phyloP scores from a whole-genome alignment of 2,797 vertebrate genomes.

The Champsocephalus esox region DNA sequence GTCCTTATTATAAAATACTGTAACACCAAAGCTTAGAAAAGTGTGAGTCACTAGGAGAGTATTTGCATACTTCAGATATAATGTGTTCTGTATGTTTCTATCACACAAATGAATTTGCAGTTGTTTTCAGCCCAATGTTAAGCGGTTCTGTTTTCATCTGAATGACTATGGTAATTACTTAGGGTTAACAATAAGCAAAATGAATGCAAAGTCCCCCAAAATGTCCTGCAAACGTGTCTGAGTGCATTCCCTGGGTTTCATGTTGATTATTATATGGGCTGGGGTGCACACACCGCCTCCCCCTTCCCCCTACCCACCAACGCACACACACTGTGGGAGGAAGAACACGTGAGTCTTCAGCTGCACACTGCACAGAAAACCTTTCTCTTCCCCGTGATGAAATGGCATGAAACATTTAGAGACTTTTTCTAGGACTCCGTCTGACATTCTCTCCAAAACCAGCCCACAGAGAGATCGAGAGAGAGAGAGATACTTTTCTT shows the following conservation, averaged over 20 bases:
- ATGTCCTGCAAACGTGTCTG: slow-evolving; percentile 13
- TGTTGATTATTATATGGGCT: slow-evolving; percentile 14
- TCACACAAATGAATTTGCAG: slow-evolving; percentile 9
- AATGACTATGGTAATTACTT: neutral
- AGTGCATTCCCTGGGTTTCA: slow-evolving; percentile 19
- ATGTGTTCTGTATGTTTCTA: neutral
- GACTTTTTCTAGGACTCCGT: slow-evolving; percentile 67
- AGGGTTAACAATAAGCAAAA: neutral
- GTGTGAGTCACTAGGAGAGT: slow-evolving; percentile 1
- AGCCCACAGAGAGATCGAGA: slow-evolving; percentile 29
- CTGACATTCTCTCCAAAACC: slow-evolving; percentile 53
- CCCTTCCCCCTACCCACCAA: slow-evolving; percentile 1
- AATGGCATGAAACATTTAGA: slow-evolving; percentile 76
- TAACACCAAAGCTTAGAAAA: neutral
- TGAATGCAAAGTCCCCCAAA: neutral
- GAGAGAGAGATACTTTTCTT: slow-evolving; percentile 36
- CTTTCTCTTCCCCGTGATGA: slow-evolving; percentile 56
- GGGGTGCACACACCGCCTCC: neutral
- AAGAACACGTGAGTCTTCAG: slow-evolving; percentile 46
- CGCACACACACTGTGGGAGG: slow-evolving; percentile 26
- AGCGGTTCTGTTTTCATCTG: neutral
- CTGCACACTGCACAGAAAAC: slow-evolving; percentile 53
- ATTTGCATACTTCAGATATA: neutral
- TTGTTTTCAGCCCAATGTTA: neutral
- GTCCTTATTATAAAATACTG: neutral